Conservation (phyloP, 2,113 vertebrate genomes). For the Urocynchramus pylzowi region DNA sequence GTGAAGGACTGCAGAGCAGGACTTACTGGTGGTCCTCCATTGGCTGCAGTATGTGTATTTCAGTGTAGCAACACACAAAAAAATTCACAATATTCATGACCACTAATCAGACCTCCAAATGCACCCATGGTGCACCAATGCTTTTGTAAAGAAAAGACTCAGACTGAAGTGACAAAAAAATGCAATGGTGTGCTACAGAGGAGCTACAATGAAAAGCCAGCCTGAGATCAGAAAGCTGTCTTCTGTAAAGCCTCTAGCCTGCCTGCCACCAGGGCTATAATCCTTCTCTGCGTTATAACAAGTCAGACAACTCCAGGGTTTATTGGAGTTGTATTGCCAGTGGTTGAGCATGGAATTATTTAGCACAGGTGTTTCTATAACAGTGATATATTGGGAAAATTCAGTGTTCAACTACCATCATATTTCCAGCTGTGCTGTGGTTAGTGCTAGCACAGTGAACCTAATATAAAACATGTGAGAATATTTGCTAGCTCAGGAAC, state of each 20-base stretch:
- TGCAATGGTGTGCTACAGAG: background rate
- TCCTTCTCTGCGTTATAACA: background rate
- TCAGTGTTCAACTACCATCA: conserved; percentile 46
- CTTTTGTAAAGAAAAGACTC: background rate
- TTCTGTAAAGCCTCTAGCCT: background rate
- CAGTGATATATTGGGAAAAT: conserved; percentile 61
- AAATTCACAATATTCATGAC: background rate
- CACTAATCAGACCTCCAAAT: background rate
- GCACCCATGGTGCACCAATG: background rate
- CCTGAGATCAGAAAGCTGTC: background rate
- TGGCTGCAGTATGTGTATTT: background rate
- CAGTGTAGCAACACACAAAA: background rate
- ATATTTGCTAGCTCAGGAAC: conserved; percentile 58
- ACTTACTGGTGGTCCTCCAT: background rate
- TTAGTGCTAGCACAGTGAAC: conserved; percentile 26
- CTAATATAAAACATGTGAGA: conserved; percentile 60
- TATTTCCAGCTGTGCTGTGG: conserved; percentile 63
- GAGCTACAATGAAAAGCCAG: background rate
- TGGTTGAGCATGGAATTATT: conserved; percentile 39
- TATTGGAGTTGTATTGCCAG: conserved; percentile 35
- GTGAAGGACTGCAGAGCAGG: background rate
- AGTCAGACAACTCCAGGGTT: conserved; percentile 25
- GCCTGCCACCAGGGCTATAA: background rate
- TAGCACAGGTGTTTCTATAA: conserved; percentile 63
- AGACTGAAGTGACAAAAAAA: background rate